Evolutionary conservation across 2,888 invertebrate genomes (phyloP), one percentile per base, ranked within the genome.

Genomic region (Lapara coniferarum): DNA sequence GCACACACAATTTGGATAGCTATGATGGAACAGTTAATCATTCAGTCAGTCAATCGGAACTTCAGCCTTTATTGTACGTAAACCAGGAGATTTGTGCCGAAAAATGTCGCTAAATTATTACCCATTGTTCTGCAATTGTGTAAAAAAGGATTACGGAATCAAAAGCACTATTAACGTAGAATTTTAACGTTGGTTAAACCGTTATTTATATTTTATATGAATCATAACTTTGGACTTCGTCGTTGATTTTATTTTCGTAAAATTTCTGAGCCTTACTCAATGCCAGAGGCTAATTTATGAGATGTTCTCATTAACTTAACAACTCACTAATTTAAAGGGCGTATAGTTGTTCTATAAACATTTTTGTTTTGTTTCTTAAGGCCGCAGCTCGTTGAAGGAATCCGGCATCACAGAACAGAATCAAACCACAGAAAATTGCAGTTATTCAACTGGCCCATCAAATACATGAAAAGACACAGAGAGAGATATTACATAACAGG

Each of bases 131-230:
- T 49, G 63, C 63, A 63, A 49, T 49, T 63, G 63, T 19, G 63
- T 63, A 63, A 63, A 63, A 63, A 63, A 63, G 63, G 63, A 63
- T 63, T 63, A 63, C 63, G 63, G 63, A 13, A 19, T 49, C 59
- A 63, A 63, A 63, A 63, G 63, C 63, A 63, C 63, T 63, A 63
- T 63, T 63, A 19, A 63, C 63, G 49, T 63, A 49, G 63, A 63
- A 63, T 49, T 63, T 49, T 63, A 63, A 63, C 63, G 63, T 63
- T 63, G 46, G n/a, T 63, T 63, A 63, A 49, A 63, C 19, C 63
- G 63, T 63, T 63, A 63, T 63, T 63, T 63, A 63, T 63, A 63
- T 63, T 63, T 63, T 63, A 63, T 49, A 63, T 63, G 19, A 49
- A 19, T 49, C 63, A 63, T 49, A 63, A 63, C 59, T 63, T 63